phyloP scores from a whole-genome alignment of 64 coral and sea anemone genomes.

The Trachythela sp. region DNA sequence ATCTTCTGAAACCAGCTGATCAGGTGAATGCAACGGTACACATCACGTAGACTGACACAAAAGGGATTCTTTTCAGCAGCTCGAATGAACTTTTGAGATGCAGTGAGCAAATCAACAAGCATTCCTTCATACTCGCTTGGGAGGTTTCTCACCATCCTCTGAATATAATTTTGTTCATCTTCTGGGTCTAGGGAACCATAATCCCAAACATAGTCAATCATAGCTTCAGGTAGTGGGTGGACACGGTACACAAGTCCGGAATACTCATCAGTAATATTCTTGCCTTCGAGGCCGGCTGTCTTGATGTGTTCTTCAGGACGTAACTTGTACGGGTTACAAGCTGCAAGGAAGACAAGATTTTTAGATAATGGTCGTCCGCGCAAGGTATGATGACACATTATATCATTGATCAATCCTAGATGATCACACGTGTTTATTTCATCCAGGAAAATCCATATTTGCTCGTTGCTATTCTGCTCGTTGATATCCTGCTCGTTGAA shows the following conservation, averaged over 20 bases:
- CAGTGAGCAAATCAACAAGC: constrained; percentile 52
- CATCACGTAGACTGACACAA: constrained; percentile 90
- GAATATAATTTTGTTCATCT: constrained; percentile 82
- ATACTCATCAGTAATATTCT: constrained; percentile 63
- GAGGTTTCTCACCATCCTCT: constrained; percentile 68
- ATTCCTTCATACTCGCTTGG: constrained; percentile 17
- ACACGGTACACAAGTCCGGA: constrained; percentile 85
- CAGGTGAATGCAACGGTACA: constrained; percentile 62
- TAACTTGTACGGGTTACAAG: constrained; percentile 86
- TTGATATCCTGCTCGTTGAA: too few species aligned
- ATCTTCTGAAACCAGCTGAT: constrained; percentile 64
- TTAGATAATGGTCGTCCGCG: constrained; percentile 55
- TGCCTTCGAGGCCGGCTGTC: constrained; percentile 75
- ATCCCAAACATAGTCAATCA: constrained; percentile 98
- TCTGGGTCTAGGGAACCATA: constrained; percentile 59
- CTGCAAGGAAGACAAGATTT: constrained; percentile 77
- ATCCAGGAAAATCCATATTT: constrained; percentile 80
- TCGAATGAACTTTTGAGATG: constrained; percentile 67
- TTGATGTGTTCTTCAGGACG: constrained; percentile 58
- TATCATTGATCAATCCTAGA: constrained; percentile 62
- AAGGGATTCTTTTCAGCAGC: constrained; percentile 53
- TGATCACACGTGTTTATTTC: constrained; percentile 86
- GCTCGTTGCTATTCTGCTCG: not conserved
- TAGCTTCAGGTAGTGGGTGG: constrained; percentile 85
- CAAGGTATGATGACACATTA: constrained; percentile 62